Conservation (phyloP, 2,888 invertebrate genomes). For the Sphecodes monilicornis region DNA sequence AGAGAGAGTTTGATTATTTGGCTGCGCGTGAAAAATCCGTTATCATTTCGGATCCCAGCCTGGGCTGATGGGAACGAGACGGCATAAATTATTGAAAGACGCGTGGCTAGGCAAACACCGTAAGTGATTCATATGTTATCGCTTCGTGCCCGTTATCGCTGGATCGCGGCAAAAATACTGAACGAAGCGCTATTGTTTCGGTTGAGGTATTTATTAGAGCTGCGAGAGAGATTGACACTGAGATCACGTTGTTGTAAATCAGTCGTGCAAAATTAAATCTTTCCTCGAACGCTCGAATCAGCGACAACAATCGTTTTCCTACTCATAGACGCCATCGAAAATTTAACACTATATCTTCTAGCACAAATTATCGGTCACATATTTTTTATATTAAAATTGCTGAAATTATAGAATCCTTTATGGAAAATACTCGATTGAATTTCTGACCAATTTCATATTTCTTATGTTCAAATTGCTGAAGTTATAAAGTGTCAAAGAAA, state of each 20-base stretch:
- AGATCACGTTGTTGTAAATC: neutral
- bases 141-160: slow-evolving; percentile 53
- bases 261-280: neutral
- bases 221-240: slow-evolving; percentile 24
- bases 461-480: too few relatives aligned
- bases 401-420: too few relatives aligned
- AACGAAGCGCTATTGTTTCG: slow-evolving; percentile 35
- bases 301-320: neutral
- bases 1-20: slow-evolving; percentile 55
- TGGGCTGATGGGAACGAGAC: neutral
- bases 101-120: slow-evolving; percentile 51
- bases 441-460: too few relatives aligned
- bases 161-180: slow-evolving; percentile 41
- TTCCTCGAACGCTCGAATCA: neutral
- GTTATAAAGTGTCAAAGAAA: too few relatives aligned
- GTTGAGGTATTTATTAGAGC: slow-evolving; percentile 57
- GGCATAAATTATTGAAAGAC: slow-evolving; percentile 40
- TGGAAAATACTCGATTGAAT: too few relatives aligned
- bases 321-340: too few relatives aligned
- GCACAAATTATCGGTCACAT: too few relatives aligned
- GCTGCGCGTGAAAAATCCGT: slow-evolving; percentile 42
- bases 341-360: too few relatives aligned
- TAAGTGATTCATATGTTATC: slow-evolving; percentile 50
- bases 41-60: slow-evolving; percentile 38
- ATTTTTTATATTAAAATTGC: too few relatives aligned